Evolutionary conservation across 2,113 vertebrate species (phyloP).

Genomic region (Odocoileus hemionus): DNA sequence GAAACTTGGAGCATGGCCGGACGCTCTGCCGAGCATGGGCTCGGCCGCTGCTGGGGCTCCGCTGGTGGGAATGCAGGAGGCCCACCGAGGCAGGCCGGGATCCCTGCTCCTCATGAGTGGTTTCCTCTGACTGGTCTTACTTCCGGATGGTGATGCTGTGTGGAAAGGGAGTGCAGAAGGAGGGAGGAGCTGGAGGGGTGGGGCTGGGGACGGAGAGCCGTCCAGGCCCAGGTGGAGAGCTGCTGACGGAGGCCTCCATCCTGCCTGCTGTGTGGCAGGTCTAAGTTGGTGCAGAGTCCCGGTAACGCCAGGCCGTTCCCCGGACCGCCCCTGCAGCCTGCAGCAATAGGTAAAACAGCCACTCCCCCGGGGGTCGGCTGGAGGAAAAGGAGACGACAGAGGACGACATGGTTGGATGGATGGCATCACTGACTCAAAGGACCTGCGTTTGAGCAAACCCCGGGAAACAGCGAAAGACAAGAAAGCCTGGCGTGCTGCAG

Average conservation of each 20-base stretch:
- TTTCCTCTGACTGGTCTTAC: neutral
- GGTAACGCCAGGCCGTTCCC: accelerated
- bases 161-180: neutral
- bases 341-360: neutral
- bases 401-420: neutral
- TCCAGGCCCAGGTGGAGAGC: neutral
- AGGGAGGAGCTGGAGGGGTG: accelerated
- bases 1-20: neutral
- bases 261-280: neutral
- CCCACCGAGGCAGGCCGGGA: no score
- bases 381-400: neutral
- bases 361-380: neutral
- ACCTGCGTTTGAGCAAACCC: neutral
- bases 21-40: neutral
- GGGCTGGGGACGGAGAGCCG: neutral
- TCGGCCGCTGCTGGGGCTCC: neutral
- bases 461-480: neutral
- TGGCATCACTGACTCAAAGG: neutral
- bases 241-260: neutral
- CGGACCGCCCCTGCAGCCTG: neutral
- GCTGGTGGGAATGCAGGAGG: neutral
- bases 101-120: neutral
- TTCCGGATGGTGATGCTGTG: neutral
- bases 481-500: neutral
- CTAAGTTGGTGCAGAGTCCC: neutral